These are phyloP conservation scores for Lamprotornis superbus DNA, from an alignment of 2,113 vertebrate genomes.

Conservation along the genomic window DNA sequence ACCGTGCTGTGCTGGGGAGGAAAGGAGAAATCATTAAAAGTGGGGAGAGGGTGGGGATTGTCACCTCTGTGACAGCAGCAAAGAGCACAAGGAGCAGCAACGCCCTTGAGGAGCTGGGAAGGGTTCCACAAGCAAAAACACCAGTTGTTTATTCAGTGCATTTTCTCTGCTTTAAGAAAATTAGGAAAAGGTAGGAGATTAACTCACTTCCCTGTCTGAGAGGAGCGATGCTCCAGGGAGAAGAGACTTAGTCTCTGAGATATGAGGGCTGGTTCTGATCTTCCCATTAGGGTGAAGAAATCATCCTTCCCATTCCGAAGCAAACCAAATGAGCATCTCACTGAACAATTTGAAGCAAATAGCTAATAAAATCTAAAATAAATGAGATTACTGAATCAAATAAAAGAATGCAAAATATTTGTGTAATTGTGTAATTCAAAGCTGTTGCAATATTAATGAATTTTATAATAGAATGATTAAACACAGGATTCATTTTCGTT, in stretches of 20 bases:
- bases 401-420: conserved; percentile 53
- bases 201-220: neutral
- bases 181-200: neutral
- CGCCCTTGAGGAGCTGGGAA: neutral
- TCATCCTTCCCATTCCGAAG: neutral
- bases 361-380: conserved; percentile 59
- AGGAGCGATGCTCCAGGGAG: neutral
- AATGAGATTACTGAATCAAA: conserved; percentile 38
- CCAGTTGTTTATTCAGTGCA: neutral
- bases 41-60: neutral
- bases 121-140: neutral
- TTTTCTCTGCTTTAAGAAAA: neutral
- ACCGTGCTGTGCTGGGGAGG: neutral
- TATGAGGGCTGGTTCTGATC: neutral
- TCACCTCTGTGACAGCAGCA: neutral
- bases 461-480: conserved; percentile 54
- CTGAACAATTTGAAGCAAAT: conserved; percentile 29
- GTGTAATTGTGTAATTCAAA: conserved; percentile 60
- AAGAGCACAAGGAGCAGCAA: neutral
- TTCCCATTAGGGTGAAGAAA: conserved; percentile 22
- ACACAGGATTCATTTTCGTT: conserved; percentile 42
- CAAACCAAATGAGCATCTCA: conserved; percentile 17
- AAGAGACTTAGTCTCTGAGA: neutral
- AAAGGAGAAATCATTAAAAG: neutral
- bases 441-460: conserved; percentile 48